These are phyloP conservation scores for Lamprologus callipterus DNA, from an alignment of 2,113 vertebrate genomes.

Conservation along the genomic window DNA sequence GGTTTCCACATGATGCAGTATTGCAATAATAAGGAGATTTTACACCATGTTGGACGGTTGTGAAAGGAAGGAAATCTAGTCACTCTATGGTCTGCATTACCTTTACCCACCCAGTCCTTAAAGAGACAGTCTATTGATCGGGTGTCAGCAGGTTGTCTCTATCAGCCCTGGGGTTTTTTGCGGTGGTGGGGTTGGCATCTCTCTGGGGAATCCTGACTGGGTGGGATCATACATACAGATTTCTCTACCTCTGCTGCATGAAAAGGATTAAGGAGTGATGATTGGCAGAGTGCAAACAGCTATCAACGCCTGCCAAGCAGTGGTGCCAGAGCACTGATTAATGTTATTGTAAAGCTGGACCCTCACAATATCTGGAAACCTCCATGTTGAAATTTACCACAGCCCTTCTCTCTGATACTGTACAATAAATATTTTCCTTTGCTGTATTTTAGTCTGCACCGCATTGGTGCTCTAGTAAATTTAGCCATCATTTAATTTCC, in stretches of 20 bases:
- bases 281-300: conserved; percentile 41
- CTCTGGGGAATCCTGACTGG: conserved; percentile 24
- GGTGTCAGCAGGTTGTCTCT: conserved; percentile 25
- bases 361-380: conserved; percentile 74
- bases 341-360: conserved; percentile 59
- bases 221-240: neutral
- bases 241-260: conserved; percentile 8
- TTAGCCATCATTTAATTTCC: conserved; percentile 63
- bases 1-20: neutral
- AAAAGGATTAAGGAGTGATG: conserved; percentile 19
- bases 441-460: conserved; percentile 14
- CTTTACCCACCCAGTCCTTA: neutral
- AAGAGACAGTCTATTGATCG: neutral
- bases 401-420: conserved; percentile 31
- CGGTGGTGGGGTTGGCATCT: neutral
- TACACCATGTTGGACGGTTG: neutral
- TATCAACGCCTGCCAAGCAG: conserved; percentile 49
- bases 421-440: conserved; percentile 69
- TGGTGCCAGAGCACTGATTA: conserved; percentile 56
- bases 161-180: neutral
- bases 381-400: conserved; percentile 23
- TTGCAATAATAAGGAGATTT: neutral
- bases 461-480: conserved; percentile 22
- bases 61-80: conserved; percentile 5
- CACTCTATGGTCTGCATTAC: neutral